A percentile compares a stretch with the other conserved stretches of the same genome.
These are phyloP conservation scores for Ditylenchus dipsaci DNA, from an alignment of 1,140 invertebrate species.

Conservation along the genomic window DNA sequence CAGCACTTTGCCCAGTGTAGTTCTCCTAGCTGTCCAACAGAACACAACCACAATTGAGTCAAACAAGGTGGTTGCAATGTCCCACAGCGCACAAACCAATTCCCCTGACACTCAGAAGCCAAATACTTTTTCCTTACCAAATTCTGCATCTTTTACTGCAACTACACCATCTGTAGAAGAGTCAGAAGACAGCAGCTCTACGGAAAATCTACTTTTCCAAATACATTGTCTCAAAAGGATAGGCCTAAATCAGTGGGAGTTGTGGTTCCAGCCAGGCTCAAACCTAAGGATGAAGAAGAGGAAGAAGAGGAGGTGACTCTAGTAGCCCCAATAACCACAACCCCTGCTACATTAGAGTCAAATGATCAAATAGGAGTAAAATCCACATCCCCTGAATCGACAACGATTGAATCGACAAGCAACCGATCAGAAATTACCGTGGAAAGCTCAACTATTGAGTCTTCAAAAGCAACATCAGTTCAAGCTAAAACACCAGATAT, in stretches of 20 bases:
- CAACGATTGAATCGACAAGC: not conserved
- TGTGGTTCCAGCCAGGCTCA: not conserved
- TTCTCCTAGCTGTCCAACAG: no score
- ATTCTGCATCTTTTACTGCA: no score
- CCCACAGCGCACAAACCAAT: no score
- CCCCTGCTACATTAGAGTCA: not conserved
- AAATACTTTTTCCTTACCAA: no score
- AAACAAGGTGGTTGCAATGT: no score
- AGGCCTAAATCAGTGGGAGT: not conserved
- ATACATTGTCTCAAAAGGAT: no score
- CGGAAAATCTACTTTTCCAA: no score
- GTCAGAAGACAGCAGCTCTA: no score
- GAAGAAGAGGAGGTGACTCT: not conserved
- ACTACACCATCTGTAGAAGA: no score
- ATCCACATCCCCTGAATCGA: not conserved
- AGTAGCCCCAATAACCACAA: not conserved
- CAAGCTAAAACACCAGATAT: not conserved
- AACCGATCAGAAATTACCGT: not conserved
- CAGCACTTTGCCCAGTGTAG: no score
- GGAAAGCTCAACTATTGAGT: not conserved
- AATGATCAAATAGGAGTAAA: not conserved
- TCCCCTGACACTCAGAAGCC: no score
- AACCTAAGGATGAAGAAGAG: not conserved
- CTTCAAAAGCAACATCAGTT: not conserved
- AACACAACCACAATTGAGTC: no score